Percentiles rank a stretch among this genome's conserved stretches.
Conservation (phyloP, 2,113 vertebrate genomes). For the Hippoglossus stenolepis region DNA sequence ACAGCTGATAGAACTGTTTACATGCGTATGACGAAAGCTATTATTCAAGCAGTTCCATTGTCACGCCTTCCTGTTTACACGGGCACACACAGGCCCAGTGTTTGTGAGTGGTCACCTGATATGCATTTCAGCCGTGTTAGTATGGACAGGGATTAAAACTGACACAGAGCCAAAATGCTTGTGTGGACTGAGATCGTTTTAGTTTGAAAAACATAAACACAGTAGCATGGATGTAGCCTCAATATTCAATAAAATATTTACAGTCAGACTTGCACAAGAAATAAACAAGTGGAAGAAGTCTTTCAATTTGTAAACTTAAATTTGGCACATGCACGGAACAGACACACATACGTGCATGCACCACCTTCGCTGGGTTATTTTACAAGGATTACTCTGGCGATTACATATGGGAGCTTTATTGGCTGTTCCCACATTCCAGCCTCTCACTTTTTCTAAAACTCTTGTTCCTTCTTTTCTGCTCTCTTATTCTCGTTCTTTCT, state of each 20-base stretch:
- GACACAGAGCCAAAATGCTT: background rate
- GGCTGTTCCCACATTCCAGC: constrained; percentile 77
- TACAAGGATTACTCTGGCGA: constrained; percentile 76
- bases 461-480: constrained; percentile 43
- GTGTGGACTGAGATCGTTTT: background rate
- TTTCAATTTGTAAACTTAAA: constrained; percentile 44
- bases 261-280: constrained; percentile 3
- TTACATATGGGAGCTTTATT: constrained; percentile 71
- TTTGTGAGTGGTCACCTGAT: background rate
- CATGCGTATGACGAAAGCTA: no score
- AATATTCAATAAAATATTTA: background rate
- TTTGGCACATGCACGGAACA: constrained; percentile 22
- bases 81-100: no score
- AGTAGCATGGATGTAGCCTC: no score
- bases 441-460: constrained; percentile 23
- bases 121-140: background rate
- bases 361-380: constrained; percentile 66
- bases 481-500: constrained; percentile 42
- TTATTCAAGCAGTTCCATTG: no score
- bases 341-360: constrained; percentile 19
- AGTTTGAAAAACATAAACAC: background rate
- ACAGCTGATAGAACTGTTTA: no score
- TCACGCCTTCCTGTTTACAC: no score
- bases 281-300: constrained; percentile 6
- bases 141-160: background rate